These are phyloP conservation scores for Machimus atricapillus DNA, from an alignment of 2,888 invertebrate species.

Conservation along the genomic window DNA sequence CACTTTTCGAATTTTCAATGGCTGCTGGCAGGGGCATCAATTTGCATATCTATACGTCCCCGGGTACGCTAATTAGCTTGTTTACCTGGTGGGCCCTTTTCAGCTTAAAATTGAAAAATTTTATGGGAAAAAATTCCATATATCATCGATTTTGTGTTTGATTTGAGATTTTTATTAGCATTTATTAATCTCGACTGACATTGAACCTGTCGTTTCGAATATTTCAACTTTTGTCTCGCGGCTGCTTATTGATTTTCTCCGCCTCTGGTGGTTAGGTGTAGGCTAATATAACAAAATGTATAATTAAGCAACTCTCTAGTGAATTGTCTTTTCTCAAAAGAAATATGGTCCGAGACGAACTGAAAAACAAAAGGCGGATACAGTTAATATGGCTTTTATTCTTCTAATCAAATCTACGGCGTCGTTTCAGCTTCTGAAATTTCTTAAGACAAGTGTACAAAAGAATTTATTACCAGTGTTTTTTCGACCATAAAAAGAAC, in stretches of 20 bases:
- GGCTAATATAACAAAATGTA: neutral
- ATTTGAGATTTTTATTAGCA: neutral
- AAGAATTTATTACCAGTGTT: neutral
- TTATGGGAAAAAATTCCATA: constrained; percentile 30
- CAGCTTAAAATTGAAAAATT: constrained; percentile 33
- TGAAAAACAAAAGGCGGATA: neutral
- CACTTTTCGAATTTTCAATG: neutral
- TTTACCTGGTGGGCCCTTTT: constrained; percentile 36
- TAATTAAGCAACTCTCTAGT: neutral
- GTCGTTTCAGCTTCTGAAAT: neutral
- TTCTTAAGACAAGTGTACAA: neutral
- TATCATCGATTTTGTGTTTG: constrained; percentile 6
- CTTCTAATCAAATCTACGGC: neutral
- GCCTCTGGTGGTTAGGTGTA: neutral
- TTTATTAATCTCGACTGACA: constrained; percentile 22
- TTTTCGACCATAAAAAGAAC: neutral
- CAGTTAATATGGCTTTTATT: neutral
- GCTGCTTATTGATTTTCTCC: neutral
- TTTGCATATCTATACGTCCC: constrained; percentile 29
- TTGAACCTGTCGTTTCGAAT: constrained; percentile 5
- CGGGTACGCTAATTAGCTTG: constrained; percentile 36
- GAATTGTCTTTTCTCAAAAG: neutral
- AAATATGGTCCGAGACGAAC: neutral
- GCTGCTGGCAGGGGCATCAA: neutral
- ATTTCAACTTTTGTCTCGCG: neutral